phyloP scores from a whole-genome alignment of 1,140 invertebrate genomes.

The Lucilia cuprina region DNA sequence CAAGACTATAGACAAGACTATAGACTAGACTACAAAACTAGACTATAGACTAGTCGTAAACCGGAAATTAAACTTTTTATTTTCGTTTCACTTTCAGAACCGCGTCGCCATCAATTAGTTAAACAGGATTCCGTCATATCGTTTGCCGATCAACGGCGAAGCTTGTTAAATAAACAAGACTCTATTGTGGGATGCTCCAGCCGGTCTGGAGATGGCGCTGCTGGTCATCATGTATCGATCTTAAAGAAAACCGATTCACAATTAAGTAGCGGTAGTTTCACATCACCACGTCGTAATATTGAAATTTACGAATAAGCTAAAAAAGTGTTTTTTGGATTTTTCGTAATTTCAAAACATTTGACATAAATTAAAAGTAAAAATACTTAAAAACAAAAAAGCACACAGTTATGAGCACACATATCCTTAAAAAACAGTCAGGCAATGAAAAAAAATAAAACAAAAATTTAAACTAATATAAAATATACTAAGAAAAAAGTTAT shows the following conservation, averaged over 20 bases:
- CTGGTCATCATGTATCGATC: slow-evolving; percentile 60
- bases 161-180: slow-evolving; percentile 58
- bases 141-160: slow-evolving; percentile 59
- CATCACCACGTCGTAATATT: slow-evolving; percentile 54
- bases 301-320: slow-evolving; percentile 54
- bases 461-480: background rate
- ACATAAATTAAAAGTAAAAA: slow-evolving; percentile 32
- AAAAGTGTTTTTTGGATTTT: slow-evolving; percentile 29
- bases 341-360: background rate
- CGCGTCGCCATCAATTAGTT: slow-evolving; percentile 56
- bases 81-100: slow-evolving; percentile 43
- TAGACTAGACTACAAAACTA: no score
- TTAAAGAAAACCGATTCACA: slow-evolving; percentile 61
- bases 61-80: no score
- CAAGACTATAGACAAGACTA: no score
- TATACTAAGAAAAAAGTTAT: background rate
- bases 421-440: slow-evolving; percentile 24
- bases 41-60: no score
- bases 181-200: slow-evolving; percentile 53
- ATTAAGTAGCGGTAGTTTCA: slow-evolving; percentile 47
- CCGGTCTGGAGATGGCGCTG: slow-evolving; percentile 50
- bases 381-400: background rate
- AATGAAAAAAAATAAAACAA: slow-evolving; percentile 7
- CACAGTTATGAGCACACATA: slow-evolving; percentile 32
- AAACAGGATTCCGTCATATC: slow-evolving; percentile 62